Evolutionary conservation across 2,113 vertebrate genomes (phyloP), one percentile per base, ranked within the genome.

Genomic region (Leucoraja erinaceus): DNA sequence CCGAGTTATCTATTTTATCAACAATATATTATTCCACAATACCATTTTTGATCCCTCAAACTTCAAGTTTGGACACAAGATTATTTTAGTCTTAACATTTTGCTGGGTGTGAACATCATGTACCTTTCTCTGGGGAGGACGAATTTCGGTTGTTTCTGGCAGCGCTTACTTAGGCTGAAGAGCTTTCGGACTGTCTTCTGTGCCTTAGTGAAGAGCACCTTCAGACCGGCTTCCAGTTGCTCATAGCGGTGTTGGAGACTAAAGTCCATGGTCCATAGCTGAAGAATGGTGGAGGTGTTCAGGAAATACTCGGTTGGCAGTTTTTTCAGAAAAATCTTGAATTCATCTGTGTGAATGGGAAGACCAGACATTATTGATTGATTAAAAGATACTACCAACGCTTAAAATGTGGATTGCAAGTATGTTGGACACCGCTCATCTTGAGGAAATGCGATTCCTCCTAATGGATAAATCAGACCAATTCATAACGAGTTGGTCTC

Each of bases 101-200:
- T 56, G 9, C 66, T 72, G 68, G 70, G 66, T 47, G 66, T 91
- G 66, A 91, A 91, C 72, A 72, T 91, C 33, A 11, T 91, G 90
- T 91, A 91, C 99, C 98, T 98, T 94, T 98, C 98, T 95, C 97
- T 96, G 0, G 98, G 98, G 93, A 99, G 96, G 93, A 95, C 97
- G 96, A 99, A 98, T 94, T 93, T 97, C 66, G 98, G 98, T 25
- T 98, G 98, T 93, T 97, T 97, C 18, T 96, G 98, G 95, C 99
- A 99, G 93, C 97, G 98, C 94, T 99, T 99, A 95, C 98, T 98
- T 94, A 99, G 97, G 91, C 98, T 98, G 96, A 99, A 99, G 94
- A 99, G 97, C 59, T 99, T 97, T 84, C 97, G 97, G 94, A 99
- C 94, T 0, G 98, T 96, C 66, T 98, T 97, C 88, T 97, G 97